Evolutionary conservation across 2,888 invertebrate species (phyloP), one percentile per base, ranked within the genome.

Genomic region (Lasioglossum morio): DNA sequence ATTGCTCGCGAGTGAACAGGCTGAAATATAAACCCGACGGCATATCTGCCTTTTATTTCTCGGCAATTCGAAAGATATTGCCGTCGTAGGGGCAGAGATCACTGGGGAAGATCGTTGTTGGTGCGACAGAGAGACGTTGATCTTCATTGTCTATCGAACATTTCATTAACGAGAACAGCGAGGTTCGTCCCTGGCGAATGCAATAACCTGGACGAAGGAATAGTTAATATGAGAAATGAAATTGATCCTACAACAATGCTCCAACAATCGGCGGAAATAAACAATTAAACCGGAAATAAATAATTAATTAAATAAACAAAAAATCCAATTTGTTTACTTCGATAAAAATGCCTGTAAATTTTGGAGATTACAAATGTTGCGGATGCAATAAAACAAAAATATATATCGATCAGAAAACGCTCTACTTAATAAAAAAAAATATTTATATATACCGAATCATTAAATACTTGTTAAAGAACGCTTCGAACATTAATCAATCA

Each of bases 51-150:
- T 12, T 69, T 69, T 69, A 69, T 69, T 69, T 40, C 69, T 10
- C 4, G 12, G 69, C 37, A 69, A 69, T 69, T 69, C 14, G 69
- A 69, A 69, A 69, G 37, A 69, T 69, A 69, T 69, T 69, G 69
- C 37, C 12, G 69, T 19, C 23, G 37, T 10, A 4, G 12, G 23
- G 69, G 4, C 23, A 23, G 34, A 37, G 37, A 37, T n/a, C 37
- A 23, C 37, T 37, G 37, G 53, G 23, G n/a, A 53, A 53, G n/a
- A 53, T n/a, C 34, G 63, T 30, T 19, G 14, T 16, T n/a, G 60
- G 27, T 27, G 60, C 27, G 60, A 60, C 60, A 30, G 60, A 16
- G 30, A 34, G 23, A 66, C 10, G 23, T n/a, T 30, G 34, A 30
- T 66, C 66, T 34, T 66, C 69, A 37, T 69, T 37, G 69, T 69